Evolutionary conservation across 2,888 invertebrate genomes (phyloP).

Genomic region (Tigriopus californicus): DNA sequence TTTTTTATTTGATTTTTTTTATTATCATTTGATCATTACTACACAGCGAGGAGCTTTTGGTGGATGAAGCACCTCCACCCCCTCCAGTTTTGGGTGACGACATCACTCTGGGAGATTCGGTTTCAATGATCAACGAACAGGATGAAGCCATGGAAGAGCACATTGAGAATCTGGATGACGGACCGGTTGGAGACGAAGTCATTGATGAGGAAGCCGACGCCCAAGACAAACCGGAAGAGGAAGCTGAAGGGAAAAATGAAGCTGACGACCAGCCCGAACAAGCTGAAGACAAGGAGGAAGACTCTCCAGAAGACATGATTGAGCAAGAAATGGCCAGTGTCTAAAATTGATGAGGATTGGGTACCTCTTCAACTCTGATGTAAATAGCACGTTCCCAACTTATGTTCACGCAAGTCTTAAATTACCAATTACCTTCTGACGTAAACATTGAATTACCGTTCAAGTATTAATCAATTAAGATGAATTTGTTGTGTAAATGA

Average conservation of each 20-base stretch:
- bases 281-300: background rate
- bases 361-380: too few relatives aligned
- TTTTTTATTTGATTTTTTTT: background rate
- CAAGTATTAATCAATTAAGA: too few relatives aligned
- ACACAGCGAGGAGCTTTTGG: background rate
- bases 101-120: background rate
- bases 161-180: background rate
- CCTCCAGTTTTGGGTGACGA: background rate
- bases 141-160: background rate
- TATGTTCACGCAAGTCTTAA: too few relatives aligned
- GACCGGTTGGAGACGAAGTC: background rate
- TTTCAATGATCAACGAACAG: background rate
- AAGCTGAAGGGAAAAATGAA: background rate
- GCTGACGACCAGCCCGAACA: background rate
- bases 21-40: background rate
- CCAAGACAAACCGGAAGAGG: background rate
- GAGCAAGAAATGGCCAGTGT: too few relatives aligned
- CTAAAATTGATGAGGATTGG: too few relatives aligned
- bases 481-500: too few relatives aligned
- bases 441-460: too few relatives aligned
- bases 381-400: too few relatives aligned
- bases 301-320: too few relatives aligned
- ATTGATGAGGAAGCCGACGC: background rate
- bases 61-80: background rate
- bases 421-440: too few relatives aligned